phyloP scores from a whole-genome alignment of 2,113 vertebrate species.

The Psammodynastes pulverulentus region DNA sequence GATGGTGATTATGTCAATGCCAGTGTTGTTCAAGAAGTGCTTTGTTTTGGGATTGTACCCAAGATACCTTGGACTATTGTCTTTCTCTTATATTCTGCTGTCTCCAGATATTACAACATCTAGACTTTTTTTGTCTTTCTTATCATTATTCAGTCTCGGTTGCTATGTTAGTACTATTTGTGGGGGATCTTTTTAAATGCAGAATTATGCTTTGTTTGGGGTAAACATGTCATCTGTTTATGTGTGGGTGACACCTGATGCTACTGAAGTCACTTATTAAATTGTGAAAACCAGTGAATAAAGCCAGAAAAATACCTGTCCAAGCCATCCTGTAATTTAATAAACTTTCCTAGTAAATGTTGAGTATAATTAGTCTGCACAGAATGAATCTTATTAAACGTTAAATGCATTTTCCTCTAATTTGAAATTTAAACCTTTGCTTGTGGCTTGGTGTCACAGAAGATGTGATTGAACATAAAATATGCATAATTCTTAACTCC shows the following conservation, averaged over 20 bases:
- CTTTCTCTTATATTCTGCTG: not conserved
- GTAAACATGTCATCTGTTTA: not conserved
- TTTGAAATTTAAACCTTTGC: conserved; percentile 60
- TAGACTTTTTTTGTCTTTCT: not conserved
- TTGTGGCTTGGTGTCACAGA: conserved; percentile 56
- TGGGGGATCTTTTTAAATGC: not conserved
- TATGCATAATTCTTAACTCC: conserved; percentile 59
- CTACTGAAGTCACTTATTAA: not conserved
- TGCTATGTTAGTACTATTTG: not conserved
- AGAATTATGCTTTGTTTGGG: not conserved
- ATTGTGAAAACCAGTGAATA: not conserved
- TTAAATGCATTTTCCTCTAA: conserved; percentile 59
- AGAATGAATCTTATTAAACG: conserved; percentile 60
- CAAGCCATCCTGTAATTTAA: not conserved
- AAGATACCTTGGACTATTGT: not conserved
- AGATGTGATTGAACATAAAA: conserved; percentile 67
- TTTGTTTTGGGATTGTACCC: not conserved
- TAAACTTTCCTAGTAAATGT: conserved; percentile 26
- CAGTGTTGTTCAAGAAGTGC: not conserved
- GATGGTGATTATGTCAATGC: not conserved
- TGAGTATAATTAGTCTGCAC: conserved; percentile 54
- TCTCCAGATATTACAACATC: not conserved
- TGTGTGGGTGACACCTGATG: not conserved
- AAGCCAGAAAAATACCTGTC: not conserved
- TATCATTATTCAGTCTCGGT: not conserved